Conservation (phyloP, 2,113 vertebrate species). For the Istiophorus platypterus region DNA sequence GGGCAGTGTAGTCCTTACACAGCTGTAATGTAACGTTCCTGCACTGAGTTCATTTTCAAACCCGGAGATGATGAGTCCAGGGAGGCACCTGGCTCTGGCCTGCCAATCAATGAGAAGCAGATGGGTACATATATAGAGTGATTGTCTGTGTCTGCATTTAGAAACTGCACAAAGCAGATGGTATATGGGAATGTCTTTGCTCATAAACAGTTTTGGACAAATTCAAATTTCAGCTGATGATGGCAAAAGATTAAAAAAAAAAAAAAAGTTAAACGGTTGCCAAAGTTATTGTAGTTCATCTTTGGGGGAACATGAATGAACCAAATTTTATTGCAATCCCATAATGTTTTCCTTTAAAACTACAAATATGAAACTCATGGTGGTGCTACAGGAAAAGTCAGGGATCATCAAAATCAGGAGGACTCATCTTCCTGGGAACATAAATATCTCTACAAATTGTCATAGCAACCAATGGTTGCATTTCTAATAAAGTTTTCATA, state of each 20-base stretch:
- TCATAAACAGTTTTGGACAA: neutral
- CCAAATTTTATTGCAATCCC: neutral
- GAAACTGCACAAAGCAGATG: too few relatives aligned
- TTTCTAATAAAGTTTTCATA: slow-evolving; percentile 4
- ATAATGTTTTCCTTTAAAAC: neutral
- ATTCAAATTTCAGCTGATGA: neutral
- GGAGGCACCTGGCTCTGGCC: neutral
- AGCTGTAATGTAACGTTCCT: slow-evolving; percentile 53
- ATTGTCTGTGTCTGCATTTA: neutral
- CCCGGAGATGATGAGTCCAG: slow-evolving; percentile 15
- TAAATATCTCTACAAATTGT: neutral
- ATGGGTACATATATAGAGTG: neutral
- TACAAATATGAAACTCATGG: neutral
- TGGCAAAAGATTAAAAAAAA: neutral
- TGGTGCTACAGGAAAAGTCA: neutral
- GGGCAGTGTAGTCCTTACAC: slow-evolving; percentile 61
- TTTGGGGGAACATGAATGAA: neutral
- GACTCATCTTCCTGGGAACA: neutral
- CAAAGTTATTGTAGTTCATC: too few relatives aligned
- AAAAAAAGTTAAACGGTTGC: neutral
- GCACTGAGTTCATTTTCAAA: slow-evolving; percentile 45
- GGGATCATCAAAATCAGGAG: neutral
- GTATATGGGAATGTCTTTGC: neutral
- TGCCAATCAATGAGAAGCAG: slow-evolving; percentile 24
- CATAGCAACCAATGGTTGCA: neutral